A percentile compares a stretch with the other conserved stretches of the same genome.
These are phyloP conservation scores for Darwinula stevensoni DNA, from an alignment of 2,888 invertebrate species.

Conservation along the genomic window DNA sequence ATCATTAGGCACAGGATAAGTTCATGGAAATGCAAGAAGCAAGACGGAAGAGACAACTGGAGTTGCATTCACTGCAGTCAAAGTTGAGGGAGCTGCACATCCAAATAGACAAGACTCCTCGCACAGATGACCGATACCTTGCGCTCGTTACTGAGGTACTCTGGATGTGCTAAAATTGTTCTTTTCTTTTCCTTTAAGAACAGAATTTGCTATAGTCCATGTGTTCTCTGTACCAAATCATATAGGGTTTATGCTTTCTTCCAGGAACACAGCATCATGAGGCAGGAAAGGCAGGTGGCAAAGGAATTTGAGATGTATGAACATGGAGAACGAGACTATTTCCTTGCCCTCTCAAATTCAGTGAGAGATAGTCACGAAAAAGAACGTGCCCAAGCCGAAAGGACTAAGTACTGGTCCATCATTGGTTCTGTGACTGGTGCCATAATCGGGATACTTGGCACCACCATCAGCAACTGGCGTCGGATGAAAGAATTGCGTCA, in stretches of 20 bases:
- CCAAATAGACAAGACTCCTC: slow-evolving; percentile 39
- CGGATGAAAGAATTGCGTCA: slow-evolving; percentile 31
- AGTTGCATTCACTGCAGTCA: slow-evolving; percentile 27
- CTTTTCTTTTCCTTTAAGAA: background rate
- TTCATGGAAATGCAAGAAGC: slow-evolving; percentile 32
- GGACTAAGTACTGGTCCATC: slow-evolving; percentile 51
- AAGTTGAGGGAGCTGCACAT: slow-evolving; percentile 36
- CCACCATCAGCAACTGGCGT: slow-evolving; percentile 30
- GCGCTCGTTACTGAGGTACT: slow-evolving; percentile 33
- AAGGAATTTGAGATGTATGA: slow-evolving; percentile 32
- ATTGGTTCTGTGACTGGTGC: slow-evolving; percentile 36
- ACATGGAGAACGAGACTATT: slow-evolving; percentile 38
- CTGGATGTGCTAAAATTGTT: slow-evolving; percentile 7
- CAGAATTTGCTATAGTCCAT: background rate
- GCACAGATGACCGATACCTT: slow-evolving; percentile 44
- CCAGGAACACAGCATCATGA: slow-evolving; percentile 26
- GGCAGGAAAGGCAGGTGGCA: slow-evolving; percentile 21
- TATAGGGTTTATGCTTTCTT: slow-evolving; percentile 9
- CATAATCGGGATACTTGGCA: slow-evolving; percentile 28
- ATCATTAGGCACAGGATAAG: slow-evolving; percentile 22
- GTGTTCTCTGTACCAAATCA: background rate
- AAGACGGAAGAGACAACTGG: slow-evolving; percentile 27
- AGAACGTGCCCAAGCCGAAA: slow-evolving; percentile 45
- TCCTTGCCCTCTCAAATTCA: slow-evolving; percentile 36
- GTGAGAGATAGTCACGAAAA: slow-evolving; percentile 53